A percentile compares a stretch with the other conserved stretches of the same genome.
Conservation (phyloP, 2,797 vertebrate genomes). For the Champsocephalus esox region DNA sequence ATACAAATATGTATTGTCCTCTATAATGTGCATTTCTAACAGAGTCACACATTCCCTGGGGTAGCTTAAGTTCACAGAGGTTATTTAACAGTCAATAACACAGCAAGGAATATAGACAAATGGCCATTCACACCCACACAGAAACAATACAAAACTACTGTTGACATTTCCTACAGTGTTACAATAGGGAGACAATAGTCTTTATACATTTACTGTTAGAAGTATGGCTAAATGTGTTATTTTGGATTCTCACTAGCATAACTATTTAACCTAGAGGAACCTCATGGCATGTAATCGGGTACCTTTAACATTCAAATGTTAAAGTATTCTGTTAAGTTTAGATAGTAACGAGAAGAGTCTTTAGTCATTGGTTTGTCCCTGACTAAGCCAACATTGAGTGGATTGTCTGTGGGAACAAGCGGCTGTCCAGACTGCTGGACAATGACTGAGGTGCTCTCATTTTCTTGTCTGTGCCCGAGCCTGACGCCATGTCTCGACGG, state of each 20-base stretch:
- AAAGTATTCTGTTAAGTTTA: conserved; percentile 5
- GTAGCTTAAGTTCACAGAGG: conserved; percentile 60
- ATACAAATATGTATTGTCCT: conserved; percentile 63
- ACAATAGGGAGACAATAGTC: not conserved
- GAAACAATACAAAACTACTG: conserved; percentile 38
- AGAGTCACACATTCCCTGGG: conserved; percentile 57
- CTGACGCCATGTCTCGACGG: conserved; percentile 76
- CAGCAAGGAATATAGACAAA: conserved; percentile 30
- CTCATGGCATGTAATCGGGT: not conserved
- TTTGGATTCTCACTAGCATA: not conserved
- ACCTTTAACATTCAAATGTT: conserved; percentile 6
- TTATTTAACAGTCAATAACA: conserved; percentile 67
- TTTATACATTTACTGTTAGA: conserved; percentile 1
- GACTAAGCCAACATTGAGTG: conserved; percentile 70
- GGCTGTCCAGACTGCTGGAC: conserved; percentile 65
- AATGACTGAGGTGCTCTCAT: conserved; percentile 72
- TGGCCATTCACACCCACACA: conserved; percentile 50
- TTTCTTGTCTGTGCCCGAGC: conserved; percentile 72
- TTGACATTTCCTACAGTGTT: conserved; percentile 50
- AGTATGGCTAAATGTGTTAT: too few species aligned
- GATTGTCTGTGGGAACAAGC: conserved; percentile 71
- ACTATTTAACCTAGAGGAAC: not conserved
- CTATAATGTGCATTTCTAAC: conserved; percentile 58
- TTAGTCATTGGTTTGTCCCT: conserved; percentile 44
- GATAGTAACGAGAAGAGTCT: conserved; percentile 29